Conservation (phyloP, 2,797 vertebrate genomes). For the Crocodylus rhombifer region DNA sequence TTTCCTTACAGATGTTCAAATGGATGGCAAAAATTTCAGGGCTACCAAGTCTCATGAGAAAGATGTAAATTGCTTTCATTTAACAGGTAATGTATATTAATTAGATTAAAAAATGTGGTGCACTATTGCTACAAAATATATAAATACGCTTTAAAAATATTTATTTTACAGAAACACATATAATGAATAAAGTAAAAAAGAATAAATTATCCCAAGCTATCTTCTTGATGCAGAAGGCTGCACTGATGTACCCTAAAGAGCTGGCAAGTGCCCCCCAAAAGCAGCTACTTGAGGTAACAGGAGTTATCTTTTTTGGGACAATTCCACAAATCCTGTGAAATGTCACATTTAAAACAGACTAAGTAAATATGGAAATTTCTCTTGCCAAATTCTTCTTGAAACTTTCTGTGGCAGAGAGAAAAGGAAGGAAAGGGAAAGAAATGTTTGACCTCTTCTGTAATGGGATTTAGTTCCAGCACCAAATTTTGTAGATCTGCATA, state of each 20-base stretch:
- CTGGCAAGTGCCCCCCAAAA: constrained; percentile 67
- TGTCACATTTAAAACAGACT: neutral
- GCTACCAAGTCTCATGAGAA: constrained; percentile 52
- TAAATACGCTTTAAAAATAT: constrained; percentile 43
- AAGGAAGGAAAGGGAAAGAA: neutral
- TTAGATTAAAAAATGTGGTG: neutral
- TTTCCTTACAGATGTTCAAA: constrained; percentile 59
- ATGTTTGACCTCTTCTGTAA: neutral
- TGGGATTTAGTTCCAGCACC: neutral
- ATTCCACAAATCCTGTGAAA: neutral
- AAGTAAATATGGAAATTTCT: neutral
- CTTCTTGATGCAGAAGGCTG: constrained; percentile 91
- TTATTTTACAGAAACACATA: constrained; percentile 80
- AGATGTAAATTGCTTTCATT: neutral
- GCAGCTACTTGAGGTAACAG: constrained; percentile 87
- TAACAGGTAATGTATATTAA: constrained; percentile 76
- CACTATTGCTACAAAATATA: neutral
- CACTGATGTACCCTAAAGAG: constrained; percentile 77
- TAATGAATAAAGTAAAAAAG: constrained; percentile 88
- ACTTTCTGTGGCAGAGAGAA: neutral
- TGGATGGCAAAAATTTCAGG: neutral
- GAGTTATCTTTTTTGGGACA: neutral
- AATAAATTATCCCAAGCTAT: constrained; percentile 92
- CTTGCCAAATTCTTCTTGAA: neutral
- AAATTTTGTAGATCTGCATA: neutral